These are phyloP conservation scores for Cyprinodon variegatus DNA, from an alignment of 2,113 vertebrate genomes.

Conservation along the genomic window DNA sequence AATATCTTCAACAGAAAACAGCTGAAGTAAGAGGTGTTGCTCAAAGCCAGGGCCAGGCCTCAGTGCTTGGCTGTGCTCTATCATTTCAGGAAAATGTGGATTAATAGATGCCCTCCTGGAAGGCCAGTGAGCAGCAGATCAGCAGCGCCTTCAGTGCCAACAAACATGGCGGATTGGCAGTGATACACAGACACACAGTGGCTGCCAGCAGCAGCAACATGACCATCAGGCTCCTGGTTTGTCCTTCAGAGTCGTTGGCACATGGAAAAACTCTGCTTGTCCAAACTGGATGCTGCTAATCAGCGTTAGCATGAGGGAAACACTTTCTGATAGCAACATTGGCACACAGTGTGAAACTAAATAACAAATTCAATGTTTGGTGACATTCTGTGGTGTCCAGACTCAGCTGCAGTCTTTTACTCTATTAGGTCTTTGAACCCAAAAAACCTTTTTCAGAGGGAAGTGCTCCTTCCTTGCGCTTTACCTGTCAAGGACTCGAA, in stretches of 20 bases:
- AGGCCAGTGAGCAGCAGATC: constrained; percentile 70
- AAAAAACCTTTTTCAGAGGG: too few relatives aligned
- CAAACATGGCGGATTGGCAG: constrained; percentile 63
- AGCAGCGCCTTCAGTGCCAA: constrained; percentile 57
- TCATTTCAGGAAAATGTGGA: constrained; percentile 55
- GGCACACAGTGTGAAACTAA: not conserved
- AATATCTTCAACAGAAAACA: not conserved
- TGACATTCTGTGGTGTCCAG: not conserved
- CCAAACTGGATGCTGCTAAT: constrained; percentile 59
- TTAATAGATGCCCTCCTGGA: constrained; percentile 71
- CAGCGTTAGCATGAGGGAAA: constrained; percentile 59
- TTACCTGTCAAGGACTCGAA: too few relatives aligned
- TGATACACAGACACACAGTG: constrained; percentile 18
- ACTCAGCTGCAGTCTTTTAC: not conserved
- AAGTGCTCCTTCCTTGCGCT: too few relatives aligned
- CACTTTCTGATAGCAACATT: constrained; percentile 43
- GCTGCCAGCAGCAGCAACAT: constrained; percentile 30
- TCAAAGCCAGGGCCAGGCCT: constrained; percentile 20
- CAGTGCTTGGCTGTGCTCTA: constrained; percentile 47
- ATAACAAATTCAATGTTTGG: not conserved
- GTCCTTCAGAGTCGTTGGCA: constrained; percentile 63
- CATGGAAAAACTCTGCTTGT: constrained; percentile 66
- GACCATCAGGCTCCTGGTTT: constrained; percentile 45
- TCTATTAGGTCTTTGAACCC: too few relatives aligned
- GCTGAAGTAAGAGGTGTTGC: not conserved